A percentile compares a stretch with the other conserved stretches of the same genome.
These are phyloP conservation scores for Acleris emargana DNA, from an alignment of 2,888 invertebrate genomes.

Conservation along the genomic window DNA sequence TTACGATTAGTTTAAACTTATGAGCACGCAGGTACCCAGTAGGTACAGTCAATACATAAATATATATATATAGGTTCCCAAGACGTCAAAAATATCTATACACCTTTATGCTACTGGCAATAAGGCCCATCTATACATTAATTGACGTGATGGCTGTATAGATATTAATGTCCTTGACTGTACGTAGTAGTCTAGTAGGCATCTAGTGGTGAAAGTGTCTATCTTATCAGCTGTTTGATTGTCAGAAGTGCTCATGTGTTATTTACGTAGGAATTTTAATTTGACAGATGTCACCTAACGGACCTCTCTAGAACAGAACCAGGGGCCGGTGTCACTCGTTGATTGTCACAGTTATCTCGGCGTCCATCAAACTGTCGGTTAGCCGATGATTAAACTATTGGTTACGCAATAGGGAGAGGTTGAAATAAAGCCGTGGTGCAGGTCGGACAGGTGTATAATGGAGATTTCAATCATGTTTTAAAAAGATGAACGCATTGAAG, in stretches of 20 bases:
- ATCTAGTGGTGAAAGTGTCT: constrained; percentile 26
- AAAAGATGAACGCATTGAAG: constrained; percentile 19
- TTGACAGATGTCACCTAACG: constrained; percentile 50
- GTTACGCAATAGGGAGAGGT: constrained; percentile 33
- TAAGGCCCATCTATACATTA: too few relatives aligned
- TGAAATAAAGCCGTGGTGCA: constrained; percentile 24
- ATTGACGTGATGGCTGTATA: too few relatives aligned
- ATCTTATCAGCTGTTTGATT: constrained; percentile 24
- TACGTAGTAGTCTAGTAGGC: constrained; percentile 12
- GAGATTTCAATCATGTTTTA: constrained; percentile 24
- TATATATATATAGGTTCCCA: too few relatives aligned
- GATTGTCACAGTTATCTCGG: constrained; percentile 56
- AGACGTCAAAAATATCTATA: too few relatives aligned
- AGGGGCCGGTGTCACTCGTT: constrained; percentile 48
- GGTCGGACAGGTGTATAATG: constrained; percentile 33
- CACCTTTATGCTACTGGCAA: too few relatives aligned
- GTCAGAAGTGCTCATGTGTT: constrained; percentile 24
- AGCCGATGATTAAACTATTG: constrained; percentile 61
- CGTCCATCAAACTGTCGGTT: constrained; percentile 59
- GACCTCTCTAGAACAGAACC: constrained; percentile 50
- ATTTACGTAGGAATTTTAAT: constrained; percentile 54
- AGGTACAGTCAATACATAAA: too few relatives aligned
- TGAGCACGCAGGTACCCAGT: background rate
- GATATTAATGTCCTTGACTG: too few relatives aligned
- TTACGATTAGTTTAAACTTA: background rate